Evolutionary conservation across 2,113 vertebrate genomes (phyloP).

Genomic region (Glaucidium brasilianum): DNA sequence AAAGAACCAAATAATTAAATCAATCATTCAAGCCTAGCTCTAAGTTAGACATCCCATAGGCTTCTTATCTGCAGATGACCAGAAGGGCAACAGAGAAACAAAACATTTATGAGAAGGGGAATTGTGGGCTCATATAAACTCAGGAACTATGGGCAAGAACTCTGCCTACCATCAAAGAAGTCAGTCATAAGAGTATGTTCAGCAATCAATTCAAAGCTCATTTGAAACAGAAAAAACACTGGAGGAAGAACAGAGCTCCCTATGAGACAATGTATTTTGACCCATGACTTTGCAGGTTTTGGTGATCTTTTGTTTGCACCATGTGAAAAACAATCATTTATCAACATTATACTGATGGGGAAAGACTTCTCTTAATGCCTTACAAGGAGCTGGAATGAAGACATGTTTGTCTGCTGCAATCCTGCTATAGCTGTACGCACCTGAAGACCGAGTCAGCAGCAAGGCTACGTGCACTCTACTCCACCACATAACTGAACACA

Average conservation of each 20-base stretch:
- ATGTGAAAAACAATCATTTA: background rate
- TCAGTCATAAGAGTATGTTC: background rate
- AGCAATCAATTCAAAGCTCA: background rate
- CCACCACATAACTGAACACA: background rate
- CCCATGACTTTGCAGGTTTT: background rate
- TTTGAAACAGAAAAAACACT: background rate
- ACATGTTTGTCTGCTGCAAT: background rate
- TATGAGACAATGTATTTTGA: background rate
- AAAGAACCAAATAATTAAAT: background rate
- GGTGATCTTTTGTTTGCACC: background rate
- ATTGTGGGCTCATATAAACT: background rate
- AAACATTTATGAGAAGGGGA: background rate
- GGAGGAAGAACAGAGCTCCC: background rate
- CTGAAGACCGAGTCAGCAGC: background rate
- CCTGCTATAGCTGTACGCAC: background rate
- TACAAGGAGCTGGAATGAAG: background rate
- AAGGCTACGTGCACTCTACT: background rate
- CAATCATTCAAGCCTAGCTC: background rate
- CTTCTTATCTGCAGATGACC: background rate
- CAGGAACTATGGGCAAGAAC: background rate
- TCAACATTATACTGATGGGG: background rate
- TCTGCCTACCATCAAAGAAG: background rate
- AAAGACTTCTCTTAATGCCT: background rate
- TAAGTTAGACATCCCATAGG: background rate
- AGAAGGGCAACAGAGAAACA: background rate